phyloP scores from a whole-genome alignment of 2,797 vertebrate genomes.

The Falco columbarius region DNA sequence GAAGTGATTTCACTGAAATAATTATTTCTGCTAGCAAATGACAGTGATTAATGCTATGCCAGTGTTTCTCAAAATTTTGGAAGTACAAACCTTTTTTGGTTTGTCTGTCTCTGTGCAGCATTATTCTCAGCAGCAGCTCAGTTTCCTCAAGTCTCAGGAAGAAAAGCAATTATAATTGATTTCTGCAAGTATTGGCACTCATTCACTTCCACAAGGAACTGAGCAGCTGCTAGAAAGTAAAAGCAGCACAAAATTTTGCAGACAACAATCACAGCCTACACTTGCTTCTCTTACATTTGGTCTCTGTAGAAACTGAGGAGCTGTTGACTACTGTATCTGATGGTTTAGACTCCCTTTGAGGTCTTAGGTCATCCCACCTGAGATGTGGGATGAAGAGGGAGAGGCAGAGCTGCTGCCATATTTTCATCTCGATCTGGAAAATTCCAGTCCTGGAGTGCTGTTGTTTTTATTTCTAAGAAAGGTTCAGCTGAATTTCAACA shows the following conservation, averaged over 20 bases:
- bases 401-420: not conserved
- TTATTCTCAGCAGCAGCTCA: not conserved
- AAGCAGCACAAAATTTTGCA: not conserved
- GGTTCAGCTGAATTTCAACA: not conserved
- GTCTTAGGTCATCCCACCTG: not conserved
- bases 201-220: slow-evolving; percentile 43
- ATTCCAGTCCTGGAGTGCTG: fast-evolving
- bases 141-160: slow-evolving; percentile 39
- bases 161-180: slow-evolving; percentile 22
- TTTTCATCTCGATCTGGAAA: not conserved
- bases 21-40: slow-evolving; percentile 50
- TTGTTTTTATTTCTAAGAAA: not conserved
- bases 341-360: not conserved
- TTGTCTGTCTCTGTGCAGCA: slow-evolving; percentile 15
- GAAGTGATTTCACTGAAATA: slow-evolving; percentile 23
- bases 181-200: slow-evolving; percentile 4
- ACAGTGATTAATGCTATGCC: slow-evolving; percentile 13
- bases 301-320: not conserved
- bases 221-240: slow-evolving; percentile 26
- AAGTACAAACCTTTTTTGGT: not conserved
- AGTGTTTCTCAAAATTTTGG: slow-evolving; percentile 8
- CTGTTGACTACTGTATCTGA: not conserved
- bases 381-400: not conserved
- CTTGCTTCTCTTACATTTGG: not conserved
- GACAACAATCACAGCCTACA: not conserved